Evolutionary conservation across 2,113 vertebrate species (phyloP), one percentile per base, ranked within the genome.

Genomic region (Aptenodytes forsteri): DNA sequence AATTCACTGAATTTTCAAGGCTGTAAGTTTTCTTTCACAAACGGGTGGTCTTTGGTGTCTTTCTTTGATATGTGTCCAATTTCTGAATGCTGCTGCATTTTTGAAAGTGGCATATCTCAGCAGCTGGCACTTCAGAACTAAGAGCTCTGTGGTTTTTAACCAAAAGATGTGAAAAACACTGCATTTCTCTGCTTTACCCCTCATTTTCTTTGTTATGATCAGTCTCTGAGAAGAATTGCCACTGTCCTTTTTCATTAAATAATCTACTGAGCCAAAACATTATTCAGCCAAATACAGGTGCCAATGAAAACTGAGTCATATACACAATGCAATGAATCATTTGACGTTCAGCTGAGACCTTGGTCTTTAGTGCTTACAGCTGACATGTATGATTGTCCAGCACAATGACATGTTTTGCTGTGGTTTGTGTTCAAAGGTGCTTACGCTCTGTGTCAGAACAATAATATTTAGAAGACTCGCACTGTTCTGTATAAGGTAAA

Each of bases 201-300:
- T 52, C 22, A 1, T 66, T 65, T 83, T 76, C 50, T 80, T 67
- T 50, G 10, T 49, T 67, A 34, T 10, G 22, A 27, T 23, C 86
- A 32, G 30, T 8, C 83, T 64, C 20, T 34, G 77, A 59, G 73
- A 69, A 1, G 9, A 42, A 19, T 87, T 87, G 50, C 69, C 83
- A 81, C 79, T 89, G 64, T 56, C 77, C 19, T 95, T 91, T 97
- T 46, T 83, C 69, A 69, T 62, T 87, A 91, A 87, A 81, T 50
- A 19, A 52, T 12, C 80, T 14, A 13, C 25, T 0, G 6, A 96
- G 78, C 52, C 71, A 93, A 94, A 87, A 61, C 12, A 20, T 75
- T 47, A 14, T 54, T 21, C 77, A 89, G 52, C 16, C 84, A 94
- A 54, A 52, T 1, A 1, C 2, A 42, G 49, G 22, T 76, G 84